These are phyloP conservation scores for Myioborus miniatus DNA, from an alignment of 2,797 vertebrate species.

Conservation along the genomic window DNA sequence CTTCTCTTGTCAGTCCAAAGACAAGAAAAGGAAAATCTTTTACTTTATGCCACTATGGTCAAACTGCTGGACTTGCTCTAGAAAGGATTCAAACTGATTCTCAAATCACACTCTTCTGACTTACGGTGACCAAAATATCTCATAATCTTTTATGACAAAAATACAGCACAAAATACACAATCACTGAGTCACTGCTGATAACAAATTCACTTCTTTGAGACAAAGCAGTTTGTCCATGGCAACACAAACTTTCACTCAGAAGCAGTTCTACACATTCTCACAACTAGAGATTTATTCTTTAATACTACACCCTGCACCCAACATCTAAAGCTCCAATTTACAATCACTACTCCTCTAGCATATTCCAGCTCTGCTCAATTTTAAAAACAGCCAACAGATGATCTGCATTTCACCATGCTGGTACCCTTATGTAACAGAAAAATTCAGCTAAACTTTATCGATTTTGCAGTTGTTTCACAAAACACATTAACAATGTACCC, in stretches of 20 bases:
- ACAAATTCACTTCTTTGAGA: neutral
- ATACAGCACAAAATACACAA: neutral
- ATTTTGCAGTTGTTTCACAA: neutral
- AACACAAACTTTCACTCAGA: neutral
- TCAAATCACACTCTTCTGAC: neutral
- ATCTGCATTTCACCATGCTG: neutral
- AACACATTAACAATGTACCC: neutral
- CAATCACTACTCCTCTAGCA: neutral
- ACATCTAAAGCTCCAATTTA: neutral
- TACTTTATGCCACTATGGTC: neutral
- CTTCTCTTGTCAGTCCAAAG: neutral
- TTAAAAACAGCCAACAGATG: neutral
- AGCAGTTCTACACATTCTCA: neutral
- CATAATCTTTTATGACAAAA: neutral
- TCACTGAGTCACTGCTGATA: neutral
- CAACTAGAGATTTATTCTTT: neutral
- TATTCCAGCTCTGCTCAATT: neutral
- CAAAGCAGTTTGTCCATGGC: neutral
- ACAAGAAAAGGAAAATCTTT: neutral
- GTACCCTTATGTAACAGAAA: neutral
- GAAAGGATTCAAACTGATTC: neutral
- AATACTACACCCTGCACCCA: neutral
- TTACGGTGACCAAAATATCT: neutral
- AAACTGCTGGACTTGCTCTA: neutral
- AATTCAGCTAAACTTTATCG: neutral